phyloP scores from a whole-genome alignment of 2,797 vertebrate genomes.

The Phylloscopus collybita region DNA sequence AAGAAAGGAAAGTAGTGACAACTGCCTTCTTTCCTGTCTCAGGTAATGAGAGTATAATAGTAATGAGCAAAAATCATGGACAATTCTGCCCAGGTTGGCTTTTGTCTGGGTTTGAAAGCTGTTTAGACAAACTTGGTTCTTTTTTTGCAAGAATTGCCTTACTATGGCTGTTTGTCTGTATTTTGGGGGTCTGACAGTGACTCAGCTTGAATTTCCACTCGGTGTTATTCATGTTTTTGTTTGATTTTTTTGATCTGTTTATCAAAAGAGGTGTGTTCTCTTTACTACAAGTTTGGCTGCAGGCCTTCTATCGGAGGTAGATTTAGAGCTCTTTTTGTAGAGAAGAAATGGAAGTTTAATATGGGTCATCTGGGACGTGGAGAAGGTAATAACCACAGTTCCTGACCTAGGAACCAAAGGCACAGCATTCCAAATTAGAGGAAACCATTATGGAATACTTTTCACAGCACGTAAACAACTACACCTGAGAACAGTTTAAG shows the following conservation, averaged over 20 bases:
- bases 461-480: not conserved
- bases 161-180: not conserved
- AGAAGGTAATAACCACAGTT: not conserved
- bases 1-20: not conserved
- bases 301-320: not conserved
- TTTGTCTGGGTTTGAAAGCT: not conserved
- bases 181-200: not conserved
- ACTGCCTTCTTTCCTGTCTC: not conserved
- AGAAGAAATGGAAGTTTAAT: not conserved
- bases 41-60: not conserved
- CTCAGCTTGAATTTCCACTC: not conserved
- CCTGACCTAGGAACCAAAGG: not conserved
- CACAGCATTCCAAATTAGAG: not conserved
- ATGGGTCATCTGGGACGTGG: not conserved
- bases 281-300: not conserved
- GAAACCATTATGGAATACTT: not conserved
- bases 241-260: not conserved
- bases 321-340: not conserved
- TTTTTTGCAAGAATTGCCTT: not conserved
- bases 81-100: not conserved
- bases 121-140: not conserved
- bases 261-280: not conserved
- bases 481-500: not conserved
- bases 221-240: not conserved
- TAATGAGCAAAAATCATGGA: not conserved